Conservation (phyloP, 2,888 invertebrate species). For the Limnephilus auricula region DNA sequence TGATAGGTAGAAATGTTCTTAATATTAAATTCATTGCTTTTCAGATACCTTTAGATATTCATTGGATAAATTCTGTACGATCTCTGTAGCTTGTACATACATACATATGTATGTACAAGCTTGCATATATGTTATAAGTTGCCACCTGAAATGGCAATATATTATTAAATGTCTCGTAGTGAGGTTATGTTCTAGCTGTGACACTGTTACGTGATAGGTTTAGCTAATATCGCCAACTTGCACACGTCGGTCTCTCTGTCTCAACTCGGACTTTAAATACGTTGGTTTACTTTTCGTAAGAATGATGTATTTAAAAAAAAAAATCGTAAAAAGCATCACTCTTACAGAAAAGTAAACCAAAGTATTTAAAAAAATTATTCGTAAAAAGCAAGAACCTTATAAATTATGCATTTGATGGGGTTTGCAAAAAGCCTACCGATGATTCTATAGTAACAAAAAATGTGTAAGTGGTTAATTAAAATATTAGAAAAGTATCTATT, state of each 20-base stretch:
- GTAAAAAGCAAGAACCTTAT: background rate
- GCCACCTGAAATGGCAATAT: background rate
- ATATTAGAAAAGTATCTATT: too few relatives aligned
- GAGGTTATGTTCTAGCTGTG: constrained; percentile 42
- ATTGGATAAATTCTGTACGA: background rate
- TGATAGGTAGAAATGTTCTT: background rate
- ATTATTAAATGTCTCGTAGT: constrained; percentile 30
- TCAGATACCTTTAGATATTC: background rate
- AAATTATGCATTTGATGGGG: background rate
- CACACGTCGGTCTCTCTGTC: background rate
- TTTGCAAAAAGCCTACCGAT: background rate
- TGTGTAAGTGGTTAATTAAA: too few relatives aligned
- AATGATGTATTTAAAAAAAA: background rate
- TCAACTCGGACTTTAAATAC: constrained; percentile 3
- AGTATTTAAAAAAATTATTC: too few relatives aligned
- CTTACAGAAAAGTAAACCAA: background rate
- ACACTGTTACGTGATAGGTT: constrained; percentile 63
- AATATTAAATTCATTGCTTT: background rate
- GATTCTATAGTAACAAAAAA: too few relatives aligned
- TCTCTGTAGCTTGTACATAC: background rate
- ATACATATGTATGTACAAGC: background rate
- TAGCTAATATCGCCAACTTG: constrained; percentile 50
- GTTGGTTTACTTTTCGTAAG: constrained; percentile 28
- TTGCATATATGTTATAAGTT: background rate
- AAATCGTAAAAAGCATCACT: background rate